Evolutionary conservation across 2,797 vertebrate genomes (phyloP).

Genomic region (Oceanodroma leucorhoa): DNA sequence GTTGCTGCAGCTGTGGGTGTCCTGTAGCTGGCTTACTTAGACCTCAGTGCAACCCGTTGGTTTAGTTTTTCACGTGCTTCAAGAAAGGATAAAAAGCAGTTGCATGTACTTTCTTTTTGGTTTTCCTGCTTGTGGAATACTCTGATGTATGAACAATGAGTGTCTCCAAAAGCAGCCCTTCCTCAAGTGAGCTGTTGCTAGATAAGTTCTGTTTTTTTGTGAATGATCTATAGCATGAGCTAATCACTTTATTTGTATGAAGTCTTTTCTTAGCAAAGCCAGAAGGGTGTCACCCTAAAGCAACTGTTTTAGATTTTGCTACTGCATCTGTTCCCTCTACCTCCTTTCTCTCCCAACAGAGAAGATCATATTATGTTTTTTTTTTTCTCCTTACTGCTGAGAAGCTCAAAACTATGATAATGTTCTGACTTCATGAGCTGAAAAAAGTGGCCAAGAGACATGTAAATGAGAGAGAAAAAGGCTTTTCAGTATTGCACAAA

Average conservation of each 20-base stretch:
- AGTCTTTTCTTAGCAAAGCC: neutral
- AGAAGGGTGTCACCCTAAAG: conserved; percentile 8
- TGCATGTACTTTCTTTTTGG: neutral
- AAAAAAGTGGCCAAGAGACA: conserved; percentile 31
- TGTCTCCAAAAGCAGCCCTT: neutral
- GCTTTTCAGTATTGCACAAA: neutral
- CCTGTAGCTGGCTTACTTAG: neutral
- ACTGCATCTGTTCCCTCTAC: neutral
- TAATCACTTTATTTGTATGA: conserved; percentile 24
- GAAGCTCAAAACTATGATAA: conserved; percentile 12
- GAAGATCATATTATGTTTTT: neutral
- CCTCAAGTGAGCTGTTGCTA: neutral
- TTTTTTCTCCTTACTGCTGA: neutral
- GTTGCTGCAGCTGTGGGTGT: conserved; percentile 23
- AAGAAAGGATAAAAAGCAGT: neutral
- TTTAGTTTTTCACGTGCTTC: neutral
- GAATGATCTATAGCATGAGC: neutral
- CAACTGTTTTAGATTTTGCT: conserved; percentile 1
- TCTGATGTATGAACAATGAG: neutral
- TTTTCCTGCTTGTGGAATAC: neutral
- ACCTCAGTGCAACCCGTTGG: neutral
- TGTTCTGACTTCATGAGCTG: conserved; percentile 25
- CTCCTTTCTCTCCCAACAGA: neutral
- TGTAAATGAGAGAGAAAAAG: conserved; percentile 40
- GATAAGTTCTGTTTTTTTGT: neutral